These are phyloP conservation scores for Nothoprocta pentlandii DNA, from an alignment of 2,113 vertebrate genomes.

Conservation along the genomic window DNA sequence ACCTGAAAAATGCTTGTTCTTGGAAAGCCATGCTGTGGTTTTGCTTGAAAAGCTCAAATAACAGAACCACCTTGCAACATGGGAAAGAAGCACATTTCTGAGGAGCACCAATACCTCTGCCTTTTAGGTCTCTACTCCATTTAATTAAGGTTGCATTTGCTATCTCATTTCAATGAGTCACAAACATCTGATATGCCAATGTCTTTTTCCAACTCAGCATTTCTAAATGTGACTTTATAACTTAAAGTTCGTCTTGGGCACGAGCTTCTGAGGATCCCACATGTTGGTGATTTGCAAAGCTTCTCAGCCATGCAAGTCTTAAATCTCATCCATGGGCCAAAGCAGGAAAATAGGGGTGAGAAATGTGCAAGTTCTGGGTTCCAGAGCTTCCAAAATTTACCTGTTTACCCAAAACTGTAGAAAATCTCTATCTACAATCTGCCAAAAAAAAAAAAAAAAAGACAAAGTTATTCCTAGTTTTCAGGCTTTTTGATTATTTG, in stretches of 20 bases:
- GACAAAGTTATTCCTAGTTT: neutral
- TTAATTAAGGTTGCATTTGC: neutral
- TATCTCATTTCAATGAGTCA: neutral
- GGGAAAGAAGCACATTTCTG: neutral
- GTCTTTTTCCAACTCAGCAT: neutral
- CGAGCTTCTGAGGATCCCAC: neutral
- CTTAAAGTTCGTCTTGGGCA: neutral
- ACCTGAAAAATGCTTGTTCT: neutral
- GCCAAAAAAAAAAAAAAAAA: neutral
- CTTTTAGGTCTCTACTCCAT: neutral
- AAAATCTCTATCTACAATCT: neutral
- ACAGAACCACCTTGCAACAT: rapidly evolving
- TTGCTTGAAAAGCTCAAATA: neutral
- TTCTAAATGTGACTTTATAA: neutral
- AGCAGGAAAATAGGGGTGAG: neutral
- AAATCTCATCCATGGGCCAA: neutral
- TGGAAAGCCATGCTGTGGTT: neutral
- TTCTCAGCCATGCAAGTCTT: neutral
- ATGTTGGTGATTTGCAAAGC: neutral
- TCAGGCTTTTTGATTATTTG: neutral
- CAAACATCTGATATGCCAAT: neutral
- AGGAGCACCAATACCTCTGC: neutral
- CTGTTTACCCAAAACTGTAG: neutral
- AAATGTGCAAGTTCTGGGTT: neutral
- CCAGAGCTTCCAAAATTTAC: neutral